Evolutionary conservation across 2,888 invertebrate species (phyloP).

Genomic region (Euclidia mi): DNA sequence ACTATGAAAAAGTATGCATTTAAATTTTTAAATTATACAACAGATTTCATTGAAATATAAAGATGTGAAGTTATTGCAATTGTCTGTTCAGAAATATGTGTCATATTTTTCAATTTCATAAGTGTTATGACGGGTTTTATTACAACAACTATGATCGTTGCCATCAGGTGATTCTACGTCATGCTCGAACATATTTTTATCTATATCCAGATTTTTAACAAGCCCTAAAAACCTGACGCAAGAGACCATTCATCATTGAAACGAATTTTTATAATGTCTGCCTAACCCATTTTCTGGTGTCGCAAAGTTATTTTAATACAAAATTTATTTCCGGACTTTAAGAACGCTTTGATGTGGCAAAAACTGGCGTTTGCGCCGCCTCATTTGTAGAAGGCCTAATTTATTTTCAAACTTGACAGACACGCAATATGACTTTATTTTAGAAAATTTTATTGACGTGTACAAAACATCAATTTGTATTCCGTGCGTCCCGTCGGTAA

Average conservation of each 20-base stretch:
- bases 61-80: constrained; percentile 22
- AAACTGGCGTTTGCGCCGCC: constrained; percentile 42
- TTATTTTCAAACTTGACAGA: constrained; percentile 51
- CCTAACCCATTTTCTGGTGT: constrained; percentile 42
- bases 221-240: constrained; percentile 11
- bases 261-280: constrained; percentile 19
- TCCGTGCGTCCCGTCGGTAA: constrained; percentile 13
- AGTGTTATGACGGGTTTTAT: not conserved
- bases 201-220: not conserved
- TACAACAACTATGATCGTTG: constrained; percentile 1
- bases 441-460: constrained; percentile 39
- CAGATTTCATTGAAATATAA: constrained; percentile 19
- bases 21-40: constrained; percentile 14
- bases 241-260: constrained; percentile 20
- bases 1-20: constrained; percentile 18
- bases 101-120: constrained; percentile 12
- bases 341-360: constrained; percentile 53
- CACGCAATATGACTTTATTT: constrained; percentile 35
- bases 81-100: constrained; percentile 6
- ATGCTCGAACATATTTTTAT: constrained; percentile 1
- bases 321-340: constrained; percentile 56
- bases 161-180: not conserved
- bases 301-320: constrained; percentile 51
- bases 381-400: constrained; percentile 49
- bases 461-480: constrained; percentile 44